Evolutionary conservation across 2,797 vertebrate species (phyloP), one percentile per base, ranked within the genome.

Genomic region (Channallabes apus): DNA sequence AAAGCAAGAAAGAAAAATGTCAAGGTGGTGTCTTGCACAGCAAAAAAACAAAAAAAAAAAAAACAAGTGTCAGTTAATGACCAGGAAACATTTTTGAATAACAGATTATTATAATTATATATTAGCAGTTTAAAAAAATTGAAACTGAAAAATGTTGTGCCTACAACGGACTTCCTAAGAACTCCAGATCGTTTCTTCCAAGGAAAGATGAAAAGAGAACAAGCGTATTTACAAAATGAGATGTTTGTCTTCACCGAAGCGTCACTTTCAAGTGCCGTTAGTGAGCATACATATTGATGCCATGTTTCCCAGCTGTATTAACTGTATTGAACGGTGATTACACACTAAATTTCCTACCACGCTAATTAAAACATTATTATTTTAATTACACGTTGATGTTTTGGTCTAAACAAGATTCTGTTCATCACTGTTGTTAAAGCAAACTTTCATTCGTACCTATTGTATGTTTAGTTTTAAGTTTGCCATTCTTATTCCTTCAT

Each of bases 271-370:
- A 58, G 54, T 32, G 27, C 54, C 73, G 32, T 61, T 61, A 61
- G 56, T 78, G 18, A 59, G 32, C n/a, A 18, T 2, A 58, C 54
- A 61, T 35, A 24, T 35, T 61, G 75, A 77, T 59, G 18, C 32
- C 18, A 58, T 22, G 56, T 59, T 61, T 59, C 56, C 20, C 56
- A 58, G 56, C 56, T 78, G 75, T 59, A 78, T 59, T 61, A 56
- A 29, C 15, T 54, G 46, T 29, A 78, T 59, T 59, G 56, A 61
- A 61, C 56, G 22, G 75, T 77, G 27, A 58, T 77, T 77, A 77
- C 4, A 14, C 73, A 4, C 1, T 6, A 32, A 35, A 58, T 58
- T 59, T 22, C 75, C 29, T 58, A 11, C 11, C 46, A 51, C 46
- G 11, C 46, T 77, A 58, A 77, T 77, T 59, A 59, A 59, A 58